phyloP scores from a whole-genome alignment of 2,797 vertebrate genomes.

The Mus spretus region DNA sequence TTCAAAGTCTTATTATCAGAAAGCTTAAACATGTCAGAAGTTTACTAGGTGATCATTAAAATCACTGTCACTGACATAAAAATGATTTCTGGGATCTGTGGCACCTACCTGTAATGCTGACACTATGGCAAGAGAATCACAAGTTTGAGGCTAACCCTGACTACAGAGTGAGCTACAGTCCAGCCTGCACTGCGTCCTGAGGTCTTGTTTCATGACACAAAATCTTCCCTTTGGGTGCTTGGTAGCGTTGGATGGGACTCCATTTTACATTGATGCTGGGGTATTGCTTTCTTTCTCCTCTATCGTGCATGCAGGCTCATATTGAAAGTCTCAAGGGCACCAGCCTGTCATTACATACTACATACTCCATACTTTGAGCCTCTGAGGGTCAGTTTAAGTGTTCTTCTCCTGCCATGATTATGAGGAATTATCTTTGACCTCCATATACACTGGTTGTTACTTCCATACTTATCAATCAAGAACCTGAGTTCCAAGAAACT shows the following conservation, averaged over 20 bases:
- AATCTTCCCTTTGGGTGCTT: neutral
- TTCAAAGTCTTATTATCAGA: neutral
- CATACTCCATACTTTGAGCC: neutral
- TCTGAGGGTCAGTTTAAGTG: neutral
- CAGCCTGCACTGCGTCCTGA: neutral
- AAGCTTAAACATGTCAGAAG: slow-evolving; percentile 16
- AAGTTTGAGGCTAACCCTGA: neutral
- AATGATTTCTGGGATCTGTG: neutral
- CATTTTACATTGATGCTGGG: neutral
- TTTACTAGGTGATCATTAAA: neutral
- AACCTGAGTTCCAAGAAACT: neutral
- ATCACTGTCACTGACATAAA: slow-evolving; percentile 13
- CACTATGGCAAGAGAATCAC: neutral
- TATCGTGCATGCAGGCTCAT: neutral
- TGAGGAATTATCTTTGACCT: neutral
- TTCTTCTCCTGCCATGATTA: neutral
- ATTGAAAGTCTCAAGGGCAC: neutral
- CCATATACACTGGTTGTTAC: neutral
- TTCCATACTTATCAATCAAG: neutral
- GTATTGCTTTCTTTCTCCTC: neutral
- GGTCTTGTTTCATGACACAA: neutral
- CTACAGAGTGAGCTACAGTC: neutral
- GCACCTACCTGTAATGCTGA: neutral
- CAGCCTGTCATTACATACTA: neutral
- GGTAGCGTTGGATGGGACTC: neutral